Evolutionary conservation across 2,888 invertebrate genomes (phyloP).

Genomic region (Spilarctia lutea): DNA sequence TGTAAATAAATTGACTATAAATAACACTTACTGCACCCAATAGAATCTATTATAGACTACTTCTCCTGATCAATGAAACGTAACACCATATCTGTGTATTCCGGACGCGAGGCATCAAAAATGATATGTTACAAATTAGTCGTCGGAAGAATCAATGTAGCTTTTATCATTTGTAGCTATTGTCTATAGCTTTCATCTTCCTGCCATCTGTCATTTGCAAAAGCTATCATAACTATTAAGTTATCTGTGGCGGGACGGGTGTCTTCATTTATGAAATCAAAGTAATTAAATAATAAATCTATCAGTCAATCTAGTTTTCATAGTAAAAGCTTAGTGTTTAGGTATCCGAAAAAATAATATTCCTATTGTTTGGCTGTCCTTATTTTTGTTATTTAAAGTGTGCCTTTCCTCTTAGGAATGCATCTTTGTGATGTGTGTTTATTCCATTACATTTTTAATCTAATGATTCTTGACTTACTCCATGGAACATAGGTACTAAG

Average conservation of each 20-base stretch:
- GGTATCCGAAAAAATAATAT: no score
- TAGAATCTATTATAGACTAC: conserved; percentile 20
- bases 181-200: conserved; percentile 33
- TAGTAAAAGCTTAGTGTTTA: no score
- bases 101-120: conserved; percentile 57
- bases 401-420: not conserved
- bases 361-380: not conserved
- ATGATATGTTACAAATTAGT: conserved; percentile 48
- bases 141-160: conserved; percentile 43
- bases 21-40: conserved; percentile 17
- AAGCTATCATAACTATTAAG: not conserved
- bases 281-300: no score
- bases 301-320: no score
- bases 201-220: conserved; percentile 7
- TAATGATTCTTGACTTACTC: not conserved
- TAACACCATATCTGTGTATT: conserved; percentile 39
- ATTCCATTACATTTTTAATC: not conserved
- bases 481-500: not conserved
- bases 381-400: not conserved
- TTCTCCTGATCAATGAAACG: conserved; percentile 23
- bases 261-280: no score
- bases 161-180: conserved; percentile 29
- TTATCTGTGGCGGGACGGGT: not conserved
- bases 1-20: conserved; percentile 9
- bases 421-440: not conserved